Evolutionary conservation across 2,797 vertebrate genomes (phyloP).

Genomic region (Hoplostethus atlanticus): DNA sequence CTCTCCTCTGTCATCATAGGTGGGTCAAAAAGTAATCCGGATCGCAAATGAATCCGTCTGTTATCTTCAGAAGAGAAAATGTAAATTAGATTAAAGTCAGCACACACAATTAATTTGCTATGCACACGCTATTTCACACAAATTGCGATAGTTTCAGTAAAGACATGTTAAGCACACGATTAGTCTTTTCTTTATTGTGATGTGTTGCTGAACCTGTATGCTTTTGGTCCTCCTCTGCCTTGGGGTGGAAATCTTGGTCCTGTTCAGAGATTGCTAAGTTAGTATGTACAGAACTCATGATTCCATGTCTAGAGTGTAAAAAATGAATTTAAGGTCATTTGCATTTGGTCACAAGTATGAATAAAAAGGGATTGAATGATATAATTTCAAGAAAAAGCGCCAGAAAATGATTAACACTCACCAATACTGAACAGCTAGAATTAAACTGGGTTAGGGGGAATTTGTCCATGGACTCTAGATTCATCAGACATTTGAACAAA

Average conservation of each 20-base stretch:
- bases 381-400: background rate
- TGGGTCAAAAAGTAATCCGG: conserved; percentile 25
- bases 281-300: background rate
- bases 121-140: too few relatives aligned
- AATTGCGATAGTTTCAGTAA: background rate
- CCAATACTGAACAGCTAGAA: background rate
- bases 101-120: too few relatives aligned
- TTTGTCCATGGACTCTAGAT: conserved; percentile 2
- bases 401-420: background rate
- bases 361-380: background rate
- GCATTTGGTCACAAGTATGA: background rate
- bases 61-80: conserved; percentile 6
- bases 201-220: background rate
- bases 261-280: background rate
- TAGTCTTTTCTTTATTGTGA: background rate
- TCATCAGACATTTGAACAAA: background rate
- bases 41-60: background rate
- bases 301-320: background rate
- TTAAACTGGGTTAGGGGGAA: background rate
- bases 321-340: background rate
- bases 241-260: background rate
- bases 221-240: conserved; percentile 3
- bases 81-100: background rate
- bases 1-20: conserved; percentile 22
- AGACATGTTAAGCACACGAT: conserved; percentile 1